A percentile compares a stretch with the other conserved stretches of the same genome.
Evolutionary conservation across 2,797 vertebrate genomes (phyloP).

Genomic region (Ambastaia sidthimunki): DNA sequence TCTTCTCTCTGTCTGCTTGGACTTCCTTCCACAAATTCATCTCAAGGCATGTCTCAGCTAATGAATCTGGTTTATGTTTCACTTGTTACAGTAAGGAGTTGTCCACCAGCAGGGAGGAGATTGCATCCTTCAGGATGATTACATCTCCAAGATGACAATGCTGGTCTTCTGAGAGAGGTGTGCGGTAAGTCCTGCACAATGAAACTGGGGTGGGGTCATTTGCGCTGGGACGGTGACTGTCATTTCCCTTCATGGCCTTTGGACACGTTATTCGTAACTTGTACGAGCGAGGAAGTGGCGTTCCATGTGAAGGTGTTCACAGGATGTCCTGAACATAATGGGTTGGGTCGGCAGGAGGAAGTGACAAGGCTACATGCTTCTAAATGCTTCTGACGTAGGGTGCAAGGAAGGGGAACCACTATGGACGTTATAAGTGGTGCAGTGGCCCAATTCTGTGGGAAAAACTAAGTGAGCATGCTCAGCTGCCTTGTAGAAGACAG

Average conservation of each 20-base stretch:
- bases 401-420: conserved; percentile 50
- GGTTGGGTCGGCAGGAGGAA: conserved; percentile 59
- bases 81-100: conserved; percentile 52
- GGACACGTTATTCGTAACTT: conserved; percentile 61
- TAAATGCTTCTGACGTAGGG: conserved; percentile 67
- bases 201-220: conserved; percentile 24
- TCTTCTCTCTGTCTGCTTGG: conserved; percentile 30
- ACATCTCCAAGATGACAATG: conserved; percentile 67
- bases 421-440: conserved; percentile 30
- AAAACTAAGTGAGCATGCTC: conserved; percentile 73
- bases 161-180: conserved; percentile 46
- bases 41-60: conserved; percentile 51
- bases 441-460: conserved; percentile 75
- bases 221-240: background rate
- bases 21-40: conserved; percentile 81
- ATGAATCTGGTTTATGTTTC: conserved; percentile 59
- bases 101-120: conserved; percentile 48
- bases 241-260: conserved; percentile 37
- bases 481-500: conserved; percentile 48
- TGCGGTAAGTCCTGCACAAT: conserved; percentile 22
- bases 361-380: conserved; percentile 61
- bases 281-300: conserved; percentile 46
- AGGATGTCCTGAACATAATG: conserved; percentile 48
- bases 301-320: conserved; percentile 34
- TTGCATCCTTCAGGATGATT: conserved; percentile 47